Evolutionary conservation across 1,140 invertebrate genomes (phyloP).

Genomic region (Tetragonula clypearis): DNA sequence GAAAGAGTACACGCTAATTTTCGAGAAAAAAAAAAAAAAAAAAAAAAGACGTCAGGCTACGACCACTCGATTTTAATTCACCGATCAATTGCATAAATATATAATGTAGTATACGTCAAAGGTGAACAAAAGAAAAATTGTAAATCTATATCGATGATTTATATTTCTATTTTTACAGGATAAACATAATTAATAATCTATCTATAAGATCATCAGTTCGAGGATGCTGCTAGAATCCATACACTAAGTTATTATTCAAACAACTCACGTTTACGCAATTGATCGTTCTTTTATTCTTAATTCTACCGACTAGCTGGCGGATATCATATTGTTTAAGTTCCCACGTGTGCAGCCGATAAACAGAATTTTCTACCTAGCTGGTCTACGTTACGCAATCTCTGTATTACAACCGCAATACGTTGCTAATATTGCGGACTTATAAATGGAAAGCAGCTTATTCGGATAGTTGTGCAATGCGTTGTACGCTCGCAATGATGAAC

Average conservation of each 20-base stretch:
- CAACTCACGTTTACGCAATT: background rate
- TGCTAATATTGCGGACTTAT: slow-evolving; percentile 16
- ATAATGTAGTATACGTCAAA: background rate
- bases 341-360: background rate
- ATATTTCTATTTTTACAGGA: background rate
- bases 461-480: background rate
- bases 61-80: background rate
- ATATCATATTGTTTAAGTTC: background rate
- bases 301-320: no score
- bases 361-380: slow-evolving; percentile 2
- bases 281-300: background rate
- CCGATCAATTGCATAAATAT: background rate
- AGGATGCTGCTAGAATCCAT: background rate
- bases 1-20: no score
- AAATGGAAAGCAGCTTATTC: slow-evolving; percentile 29
- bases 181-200: background rate
- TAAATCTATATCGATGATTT: background rate
- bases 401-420: background rate
- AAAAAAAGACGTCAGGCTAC: no score
- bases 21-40: no score
- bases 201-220: background rate
- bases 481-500: background rate
- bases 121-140: background rate
- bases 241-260: background rate
- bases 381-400: background rate